Evolutionary conservation across 2,113 vertebrate species (phyloP).

Genomic region (Calonectris borealis): DNA sequence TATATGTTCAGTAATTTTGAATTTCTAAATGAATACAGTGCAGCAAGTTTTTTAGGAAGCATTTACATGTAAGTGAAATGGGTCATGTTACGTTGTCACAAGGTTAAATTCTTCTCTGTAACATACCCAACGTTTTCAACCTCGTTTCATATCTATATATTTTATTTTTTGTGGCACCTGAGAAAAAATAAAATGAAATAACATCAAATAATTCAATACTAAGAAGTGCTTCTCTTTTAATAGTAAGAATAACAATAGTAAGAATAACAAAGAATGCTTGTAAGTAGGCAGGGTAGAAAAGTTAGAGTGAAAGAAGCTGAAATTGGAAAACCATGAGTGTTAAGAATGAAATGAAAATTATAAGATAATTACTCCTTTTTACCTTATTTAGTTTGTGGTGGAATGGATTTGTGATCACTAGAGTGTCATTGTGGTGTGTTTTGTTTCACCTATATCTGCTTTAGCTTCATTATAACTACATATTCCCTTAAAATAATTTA

Average conservation of each 20-base stretch:
- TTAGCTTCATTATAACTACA: neutral
- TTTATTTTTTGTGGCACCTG: neutral
- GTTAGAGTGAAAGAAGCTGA: neutral
- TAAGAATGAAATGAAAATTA: neutral
- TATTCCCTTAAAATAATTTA: neutral
- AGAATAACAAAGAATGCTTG: neutral
- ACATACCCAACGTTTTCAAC: neutral
- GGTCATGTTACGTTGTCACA: neutral
- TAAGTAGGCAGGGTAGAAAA: neutral
- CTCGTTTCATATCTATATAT: neutral
- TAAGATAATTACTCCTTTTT: neutral
- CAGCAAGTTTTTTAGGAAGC: neutral
- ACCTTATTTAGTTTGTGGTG: neutral
- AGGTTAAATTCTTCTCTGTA: neutral
- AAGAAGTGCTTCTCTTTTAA: neutral
- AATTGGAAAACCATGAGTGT: neutral
- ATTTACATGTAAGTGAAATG: neutral
- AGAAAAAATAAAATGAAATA: constrained; percentile 12
- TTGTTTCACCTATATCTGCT: neutral
- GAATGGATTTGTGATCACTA: neutral
- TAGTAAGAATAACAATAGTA: neutral
- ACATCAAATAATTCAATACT: neutral
- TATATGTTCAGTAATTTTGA: neutral
- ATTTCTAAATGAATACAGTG: neutral
- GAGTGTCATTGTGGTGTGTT: neutral